These are phyloP conservation scores for Arenicola marina DNA, from an alignment of 2,888 invertebrate species.

Conservation along the genomic window DNA sequence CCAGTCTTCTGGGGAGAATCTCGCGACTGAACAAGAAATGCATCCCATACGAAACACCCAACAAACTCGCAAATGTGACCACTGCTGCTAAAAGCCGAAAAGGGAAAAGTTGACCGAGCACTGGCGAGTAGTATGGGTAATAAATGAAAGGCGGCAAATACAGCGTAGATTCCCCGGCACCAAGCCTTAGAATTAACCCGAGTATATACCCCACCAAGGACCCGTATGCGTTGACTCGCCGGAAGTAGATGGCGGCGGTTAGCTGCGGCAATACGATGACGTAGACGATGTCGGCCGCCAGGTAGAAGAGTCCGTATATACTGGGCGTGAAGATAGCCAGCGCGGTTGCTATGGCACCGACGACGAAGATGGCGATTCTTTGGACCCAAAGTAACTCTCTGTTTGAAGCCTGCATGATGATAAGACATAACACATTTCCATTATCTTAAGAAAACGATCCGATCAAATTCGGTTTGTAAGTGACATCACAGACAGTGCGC, in stretches of 20 bases:
- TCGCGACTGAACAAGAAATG: no score
- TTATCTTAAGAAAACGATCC: no score
- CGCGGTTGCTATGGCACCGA: slow-evolving; percentile 40
- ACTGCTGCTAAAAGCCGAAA: no score
- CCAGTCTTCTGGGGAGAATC: no score
- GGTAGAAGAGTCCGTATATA: slow-evolving; percentile 39
- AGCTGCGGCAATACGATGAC: slow-evolving; percentile 53
- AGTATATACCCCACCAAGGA: slow-evolving; percentile 45
- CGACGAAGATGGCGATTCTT: slow-evolving; percentile 35
- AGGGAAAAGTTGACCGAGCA: slow-evolving; percentile 81
- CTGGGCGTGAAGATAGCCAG: slow-evolving; percentile 40
- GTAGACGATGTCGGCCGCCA: slow-evolving; percentile 52
- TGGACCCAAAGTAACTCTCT: slow-evolving; percentile 41
- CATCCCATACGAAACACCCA: no score
- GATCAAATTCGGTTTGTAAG: no score
- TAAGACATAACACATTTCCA: background rate
- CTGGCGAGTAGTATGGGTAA: slow-evolving; percentile 74
- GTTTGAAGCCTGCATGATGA: slow-evolving; percentile 36
- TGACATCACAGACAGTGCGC: no score
- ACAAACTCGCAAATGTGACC: no score
- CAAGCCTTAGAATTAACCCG: slow-evolving; percentile 77
- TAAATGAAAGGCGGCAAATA: slow-evolving; percentile 81
- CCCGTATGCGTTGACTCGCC: slow-evolving; percentile 44
- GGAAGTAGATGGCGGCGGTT: slow-evolving; percentile 39
- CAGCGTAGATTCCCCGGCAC: slow-evolving; percentile 86